Base-by-base conservation (phyloP, 2,888 invertebrate species). In the Acleris emargana region DNA sequence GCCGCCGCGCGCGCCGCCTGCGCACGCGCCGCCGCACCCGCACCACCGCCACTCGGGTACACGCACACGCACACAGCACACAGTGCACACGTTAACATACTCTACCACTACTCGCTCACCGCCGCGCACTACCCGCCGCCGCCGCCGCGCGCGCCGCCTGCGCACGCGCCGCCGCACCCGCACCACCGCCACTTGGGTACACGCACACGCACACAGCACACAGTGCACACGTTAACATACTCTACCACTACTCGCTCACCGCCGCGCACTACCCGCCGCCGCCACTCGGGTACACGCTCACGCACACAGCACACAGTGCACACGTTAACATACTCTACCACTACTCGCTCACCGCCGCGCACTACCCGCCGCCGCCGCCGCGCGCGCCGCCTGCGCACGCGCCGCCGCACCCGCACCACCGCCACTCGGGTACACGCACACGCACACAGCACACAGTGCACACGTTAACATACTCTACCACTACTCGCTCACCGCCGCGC, bases 321-420 rank as follows among this genome's bases (percentile, higher is more conserved):
- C n/a, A n/a, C n/a, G n/a, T n/a, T n/a, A n/a, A n/a, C n/a, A n/a
- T n/a, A n/a, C n/a, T n/a, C n/a, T n/a, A n/a, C n/a, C n/a, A n/a
- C n/a, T n/a, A n/a, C n/a, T n/a, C 99, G 52, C 93, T 99, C 47
- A 92, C 95, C 64, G 95, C 96, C 78, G 99, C 99, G 17, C 94
- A 95, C 82, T 97, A 97, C 85, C 95, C 96, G 77, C 96, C 96
- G 88, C 97, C 98, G 69, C 96, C 97, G 80, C 86, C 89, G 72
- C 83, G 91, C 74, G 77, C 86, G 68, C 77, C 80, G 71, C 73
- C 80, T 66, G 83, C 82, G 74, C 71, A 76, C 62, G 71, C 77
- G 52, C 69, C 77, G 66, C 78, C 70, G 68, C 72, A 72, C 62
- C 66, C 81, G 69, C 86, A 82, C 69, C 88, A 86, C 73, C 70